Conservation (phyloP, 2,113 vertebrate species). For the Stercorarius parasiticus region DNA sequence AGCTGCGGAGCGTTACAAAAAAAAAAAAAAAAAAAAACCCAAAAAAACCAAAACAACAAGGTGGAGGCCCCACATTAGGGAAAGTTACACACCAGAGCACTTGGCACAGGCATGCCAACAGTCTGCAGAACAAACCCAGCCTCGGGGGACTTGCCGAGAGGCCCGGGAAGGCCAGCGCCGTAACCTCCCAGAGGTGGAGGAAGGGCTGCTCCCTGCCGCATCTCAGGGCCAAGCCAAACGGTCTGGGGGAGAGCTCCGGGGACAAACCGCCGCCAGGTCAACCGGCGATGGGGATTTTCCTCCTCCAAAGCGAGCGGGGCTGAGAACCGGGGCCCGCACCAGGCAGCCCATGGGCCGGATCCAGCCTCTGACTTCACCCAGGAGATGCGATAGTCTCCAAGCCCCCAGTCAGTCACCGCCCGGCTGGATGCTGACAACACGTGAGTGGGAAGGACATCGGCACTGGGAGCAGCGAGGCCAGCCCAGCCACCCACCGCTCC, state of each 20-base stretch:
- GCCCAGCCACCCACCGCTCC: neutral
- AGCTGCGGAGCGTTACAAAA: conserved; percentile 52
- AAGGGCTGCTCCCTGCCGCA: too few relatives aligned
- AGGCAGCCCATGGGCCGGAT: neutral
- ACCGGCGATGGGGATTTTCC: neutral
- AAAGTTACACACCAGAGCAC: fast-evolving
- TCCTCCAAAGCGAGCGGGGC: fast-evolving
- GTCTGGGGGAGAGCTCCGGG: too few relatives aligned
- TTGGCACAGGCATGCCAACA: fast-evolving
- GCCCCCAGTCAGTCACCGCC: neutral
- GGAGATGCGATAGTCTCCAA: neutral
- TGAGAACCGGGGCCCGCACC: neutral
- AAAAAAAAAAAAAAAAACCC: neutral
- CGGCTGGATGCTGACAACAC: neutral
- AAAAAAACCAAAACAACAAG: too few relatives aligned
- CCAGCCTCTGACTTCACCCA: neutral
- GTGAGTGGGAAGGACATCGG: neutral
- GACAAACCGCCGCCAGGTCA: fast-evolving
- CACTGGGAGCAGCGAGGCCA: neutral
- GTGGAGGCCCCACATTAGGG: neutral
- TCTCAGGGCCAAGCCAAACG: fast-evolving
- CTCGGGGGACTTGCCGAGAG: neutral
- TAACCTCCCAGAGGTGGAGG: fast-evolving
- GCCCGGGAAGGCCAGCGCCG: fast-evolving
- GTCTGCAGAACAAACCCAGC: neutral